phyloP scores from a whole-genome alignment of 2,113 vertebrate species.

The Nicator chloris region DNA sequence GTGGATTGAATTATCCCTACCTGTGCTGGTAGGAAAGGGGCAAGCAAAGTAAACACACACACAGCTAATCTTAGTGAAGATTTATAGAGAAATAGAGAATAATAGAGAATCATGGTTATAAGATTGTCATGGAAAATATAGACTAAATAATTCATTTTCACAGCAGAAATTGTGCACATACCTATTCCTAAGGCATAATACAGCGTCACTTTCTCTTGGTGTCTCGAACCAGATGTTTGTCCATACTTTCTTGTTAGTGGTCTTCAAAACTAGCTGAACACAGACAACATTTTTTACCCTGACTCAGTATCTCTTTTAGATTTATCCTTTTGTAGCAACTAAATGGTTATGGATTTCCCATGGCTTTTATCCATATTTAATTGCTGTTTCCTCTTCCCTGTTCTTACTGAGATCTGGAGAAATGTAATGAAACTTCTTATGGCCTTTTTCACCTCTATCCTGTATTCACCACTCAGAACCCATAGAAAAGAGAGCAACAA shows the following conservation, averaged over 20 bases:
- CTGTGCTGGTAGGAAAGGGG: background rate
- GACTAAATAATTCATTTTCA: background rate
- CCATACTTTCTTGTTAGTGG: background rate
- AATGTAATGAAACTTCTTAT: background rate
- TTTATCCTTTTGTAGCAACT: background rate
- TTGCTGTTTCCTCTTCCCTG: background rate
- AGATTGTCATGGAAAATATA: background rate
- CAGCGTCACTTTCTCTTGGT: background rate
- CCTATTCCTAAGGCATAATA: background rate
- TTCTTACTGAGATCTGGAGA: background rate
- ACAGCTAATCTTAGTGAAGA: background rate
- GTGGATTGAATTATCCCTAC: background rate
- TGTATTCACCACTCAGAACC: background rate
- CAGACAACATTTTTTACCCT: background rate
- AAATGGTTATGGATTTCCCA: background rate
- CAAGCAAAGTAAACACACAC: background rate
- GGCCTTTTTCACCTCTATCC: background rate
- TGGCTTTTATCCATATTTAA: background rate
- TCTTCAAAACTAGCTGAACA: background rate
- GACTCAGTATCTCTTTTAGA: background rate
- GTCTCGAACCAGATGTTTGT: background rate
- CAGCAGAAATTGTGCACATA: background rate
- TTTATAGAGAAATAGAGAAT: background rate
- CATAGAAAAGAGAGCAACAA: background rate
- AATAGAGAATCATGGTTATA: background rate